Percentiles rank a stretch among this genome's conserved stretches.
phyloP scores from a whole-genome alignment of 2,888 invertebrate genomes.

The Drosophila basisetae region DNA sequence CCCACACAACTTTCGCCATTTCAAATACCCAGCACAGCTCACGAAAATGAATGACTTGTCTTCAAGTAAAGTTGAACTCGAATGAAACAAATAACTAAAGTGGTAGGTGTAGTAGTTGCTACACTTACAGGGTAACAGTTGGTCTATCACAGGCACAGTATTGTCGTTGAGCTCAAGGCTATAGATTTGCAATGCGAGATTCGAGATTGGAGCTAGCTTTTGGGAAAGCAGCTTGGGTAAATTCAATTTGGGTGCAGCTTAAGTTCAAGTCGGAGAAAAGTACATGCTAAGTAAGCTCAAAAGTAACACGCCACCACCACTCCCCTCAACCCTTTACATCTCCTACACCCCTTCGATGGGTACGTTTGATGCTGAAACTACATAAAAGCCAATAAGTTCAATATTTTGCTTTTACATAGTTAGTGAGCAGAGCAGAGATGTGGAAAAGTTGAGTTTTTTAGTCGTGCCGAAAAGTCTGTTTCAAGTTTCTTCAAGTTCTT shows the following conservation, averaged over 20 bases:
- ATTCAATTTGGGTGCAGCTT: conserved; percentile 78
- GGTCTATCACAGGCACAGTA: not conserved
- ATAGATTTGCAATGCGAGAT: conserved; percentile 69
- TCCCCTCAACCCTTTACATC: not conserved
- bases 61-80: not conserved
- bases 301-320: conserved; percentile 62
- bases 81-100: not conserved
- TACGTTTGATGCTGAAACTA: conserved; percentile 75
- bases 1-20: conserved; percentile 58
- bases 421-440: conserved; percentile 3
- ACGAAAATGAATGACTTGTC: not conserved
- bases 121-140: conserved; percentile 6
- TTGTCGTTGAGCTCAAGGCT: conserved; percentile 17
- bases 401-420: conserved; percentile 77
- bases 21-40: conserved; percentile 20
- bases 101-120: not conserved
- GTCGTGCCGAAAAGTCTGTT: conserved; percentile 64
- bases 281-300: conserved; percentile 79
- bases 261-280: conserved; percentile 69
- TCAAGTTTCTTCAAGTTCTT: conserved; percentile 63
- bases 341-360: conserved; percentile 34
- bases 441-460: conserved; percentile 35
- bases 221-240: conserved; percentile 41
- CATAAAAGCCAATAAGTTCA: conserved; percentile 81
- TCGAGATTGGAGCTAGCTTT: conserved; percentile 31